Evolutionary conservation across 2,113 vertebrate genomes (phyloP).

Genomic region (Rissa tridactyla): DNA sequence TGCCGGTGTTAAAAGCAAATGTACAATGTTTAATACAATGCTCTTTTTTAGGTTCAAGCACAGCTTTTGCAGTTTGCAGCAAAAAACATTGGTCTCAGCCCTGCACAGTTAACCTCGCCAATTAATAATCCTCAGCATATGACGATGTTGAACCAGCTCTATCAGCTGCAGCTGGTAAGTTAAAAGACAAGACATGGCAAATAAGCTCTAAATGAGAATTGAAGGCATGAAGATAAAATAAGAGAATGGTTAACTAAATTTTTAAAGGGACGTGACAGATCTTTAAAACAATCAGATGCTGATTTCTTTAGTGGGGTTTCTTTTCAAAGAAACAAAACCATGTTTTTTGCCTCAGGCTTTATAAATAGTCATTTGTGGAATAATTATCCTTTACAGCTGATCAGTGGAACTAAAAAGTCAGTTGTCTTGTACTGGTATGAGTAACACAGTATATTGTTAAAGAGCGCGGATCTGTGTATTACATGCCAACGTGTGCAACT

Average conservation of each 20-base stretch:
- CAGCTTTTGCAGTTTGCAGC: slow-evolving; percentile 99
- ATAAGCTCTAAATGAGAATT: not conserved
- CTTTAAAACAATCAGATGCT: not conserved
- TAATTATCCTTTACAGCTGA: slow-evolving; percentile 9
- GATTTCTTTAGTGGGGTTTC: not conserved
- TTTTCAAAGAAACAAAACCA: not conserved
- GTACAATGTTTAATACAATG: not conserved
- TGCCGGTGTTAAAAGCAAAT: not conserved
- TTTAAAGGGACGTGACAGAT: not conserved
- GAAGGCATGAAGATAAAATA: not conserved
- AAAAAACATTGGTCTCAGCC: slow-evolving; percentile 99
- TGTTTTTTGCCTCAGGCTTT: not conserved
- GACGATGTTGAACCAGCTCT: slow-evolving; percentile 99
- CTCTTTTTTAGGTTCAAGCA: slow-evolving; percentile 92
- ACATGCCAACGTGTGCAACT: not conserved
- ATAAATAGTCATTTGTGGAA: not conserved
- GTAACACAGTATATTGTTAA: not conserved
- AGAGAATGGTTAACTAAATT: not conserved
- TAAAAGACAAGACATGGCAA: not conserved
- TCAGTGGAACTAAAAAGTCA: not conserved
- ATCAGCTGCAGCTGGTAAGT: slow-evolving; percentile 99
- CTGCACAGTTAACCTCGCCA: slow-evolving; percentile 99
- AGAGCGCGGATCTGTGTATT: not conserved
- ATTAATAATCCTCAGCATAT: slow-evolving; percentile 99
- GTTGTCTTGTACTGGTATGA: not conserved